Percentiles rank a stretch among this genome's conserved stretches.
Evolutionary conservation across 2,888 invertebrate genomes (phyloP).

Genomic region (Argyresthia goedartella): DNA sequence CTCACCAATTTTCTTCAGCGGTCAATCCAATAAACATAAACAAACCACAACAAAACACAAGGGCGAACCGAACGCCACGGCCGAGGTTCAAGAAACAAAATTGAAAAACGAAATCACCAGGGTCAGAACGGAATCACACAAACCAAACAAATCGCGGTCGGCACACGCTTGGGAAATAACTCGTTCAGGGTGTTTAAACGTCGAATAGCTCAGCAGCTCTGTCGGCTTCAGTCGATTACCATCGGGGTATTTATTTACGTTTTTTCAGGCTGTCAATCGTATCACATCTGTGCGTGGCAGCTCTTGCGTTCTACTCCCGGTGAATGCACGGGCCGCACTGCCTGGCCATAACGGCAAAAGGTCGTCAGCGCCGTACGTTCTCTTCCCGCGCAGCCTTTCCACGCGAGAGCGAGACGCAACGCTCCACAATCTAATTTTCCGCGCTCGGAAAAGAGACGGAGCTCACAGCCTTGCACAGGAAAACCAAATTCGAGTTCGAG

Average conservation of each 20-base stretch:
- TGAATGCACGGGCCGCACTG: conserved; percentile 67
- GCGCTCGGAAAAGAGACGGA: conserved; percentile 30
- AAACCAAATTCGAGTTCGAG: conserved; percentile 62
- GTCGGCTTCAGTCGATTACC: conserved; percentile 11
- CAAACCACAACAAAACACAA: conserved; percentile 57
- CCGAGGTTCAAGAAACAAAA: conserved; percentile 44
- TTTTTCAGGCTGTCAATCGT: conserved; percentile 48
- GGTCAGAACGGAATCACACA: conserved; percentile 48
- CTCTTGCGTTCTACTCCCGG: conserved; percentile 43
- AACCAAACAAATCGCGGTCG: conserved; percentile 38
- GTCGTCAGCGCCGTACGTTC: conserved; percentile 71
- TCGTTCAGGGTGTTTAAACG: not conserved
- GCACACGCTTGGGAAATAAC: not conserved
- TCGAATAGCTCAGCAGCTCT: too few species aligned
- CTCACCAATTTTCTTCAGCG: conserved; percentile 20
- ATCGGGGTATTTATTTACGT: conserved; percentile 68
- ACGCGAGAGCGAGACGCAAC: conserved; percentile 47
- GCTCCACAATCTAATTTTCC: conserved; percentile 21
- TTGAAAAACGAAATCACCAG: conserved; percentile 58
- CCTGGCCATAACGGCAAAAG: conserved; percentile 65
- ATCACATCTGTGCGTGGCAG: conserved; percentile 19
- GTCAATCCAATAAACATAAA: conserved; percentile 54
- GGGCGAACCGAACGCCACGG: conserved; percentile 43
- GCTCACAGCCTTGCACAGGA: conserved; percentile 48
- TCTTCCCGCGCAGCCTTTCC: conserved; percentile 70